A percentile compares a stretch with the other conserved stretches of the same genome.
These are phyloP conservation scores for Magallana gigas DNA, from an alignment of 1,140 invertebrate genomes.

Conservation along the genomic window DNA sequence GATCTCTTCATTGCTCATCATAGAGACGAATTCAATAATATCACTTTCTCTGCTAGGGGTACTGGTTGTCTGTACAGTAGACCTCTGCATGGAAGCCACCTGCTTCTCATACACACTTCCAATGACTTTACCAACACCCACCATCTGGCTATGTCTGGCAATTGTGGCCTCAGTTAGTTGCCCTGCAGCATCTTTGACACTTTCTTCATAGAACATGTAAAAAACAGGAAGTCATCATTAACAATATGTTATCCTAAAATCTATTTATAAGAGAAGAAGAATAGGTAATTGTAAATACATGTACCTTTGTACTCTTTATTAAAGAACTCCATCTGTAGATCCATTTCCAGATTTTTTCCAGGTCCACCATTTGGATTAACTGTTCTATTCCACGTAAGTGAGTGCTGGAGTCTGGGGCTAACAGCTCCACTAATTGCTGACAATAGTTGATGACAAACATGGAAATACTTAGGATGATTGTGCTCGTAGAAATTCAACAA, in stretches of 20 bases:
- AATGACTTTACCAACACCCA: constrained; percentile 26
- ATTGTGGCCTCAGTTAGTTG: constrained; percentile 41
- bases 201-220: neutral
- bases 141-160: constrained; percentile 41
- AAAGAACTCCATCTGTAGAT: constrained; percentile 47
- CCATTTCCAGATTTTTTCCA: constrained; percentile 42
- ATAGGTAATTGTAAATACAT: neutral
- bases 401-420: constrained; percentile 32
- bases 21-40: no score
- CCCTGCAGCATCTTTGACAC: constrained; percentile 32
- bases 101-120: neutral
- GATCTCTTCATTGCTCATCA: no score
- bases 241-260: neutral
- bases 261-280: neutral
- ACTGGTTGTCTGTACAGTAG: no score
- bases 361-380: constrained; percentile 51
- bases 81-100: neutral
- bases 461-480: constrained; percentile 52
- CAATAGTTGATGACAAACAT: constrained; percentile 46
- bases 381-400: constrained; percentile 57
- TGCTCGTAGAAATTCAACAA: constrained; percentile 45
- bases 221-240: neutral
- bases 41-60: no score
- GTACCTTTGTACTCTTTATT: constrained; percentile 53
- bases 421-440: constrained; percentile 42